phyloP scores from a whole-genome alignment of 1,140 invertebrate genomes.

The Philaenus spumarius region DNA sequence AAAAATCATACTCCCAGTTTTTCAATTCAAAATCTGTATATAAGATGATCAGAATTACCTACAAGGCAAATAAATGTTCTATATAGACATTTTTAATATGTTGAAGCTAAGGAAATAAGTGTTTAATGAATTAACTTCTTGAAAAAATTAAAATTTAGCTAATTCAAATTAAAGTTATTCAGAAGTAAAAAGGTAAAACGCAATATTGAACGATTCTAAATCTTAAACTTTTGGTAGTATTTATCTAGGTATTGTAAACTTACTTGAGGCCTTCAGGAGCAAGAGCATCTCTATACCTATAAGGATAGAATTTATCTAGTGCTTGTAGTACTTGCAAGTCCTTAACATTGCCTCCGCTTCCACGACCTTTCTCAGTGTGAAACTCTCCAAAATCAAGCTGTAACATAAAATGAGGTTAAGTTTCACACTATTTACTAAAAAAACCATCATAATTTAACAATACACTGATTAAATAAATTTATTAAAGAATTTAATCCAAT shows the following conservation, averaged over 20 bases:
- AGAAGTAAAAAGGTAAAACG: background rate
- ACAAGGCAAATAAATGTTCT: background rate
- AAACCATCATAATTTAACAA: too few relatives aligned
- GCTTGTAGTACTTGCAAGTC: slow-evolving; percentile 57
- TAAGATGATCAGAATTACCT: background rate
- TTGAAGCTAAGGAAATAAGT: too few relatives aligned
- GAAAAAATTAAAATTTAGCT: background rate
- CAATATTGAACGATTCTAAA: too few relatives aligned
- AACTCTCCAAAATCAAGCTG: slow-evolving; percentile 66
- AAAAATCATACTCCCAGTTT: slow-evolving; percentile 14
- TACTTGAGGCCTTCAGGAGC: slow-evolving; percentile 67
- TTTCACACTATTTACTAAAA: background rate
- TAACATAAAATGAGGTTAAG: slow-evolving; percentile 22
- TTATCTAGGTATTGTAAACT: too few relatives aligned
- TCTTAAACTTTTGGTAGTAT: too few relatives aligned
- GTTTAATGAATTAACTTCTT: background rate
- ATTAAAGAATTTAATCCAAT: background rate
- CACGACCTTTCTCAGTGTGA: slow-evolving; percentile 49
- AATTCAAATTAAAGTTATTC: background rate
- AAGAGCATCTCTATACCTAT: slow-evolving; percentile 73
- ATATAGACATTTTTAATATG: background rate
- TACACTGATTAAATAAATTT: background rate
- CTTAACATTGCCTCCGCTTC: slow-evolving; percentile 47
- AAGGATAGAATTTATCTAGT: slow-evolving; percentile 86
- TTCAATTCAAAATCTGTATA: background rate